Evolutionary conservation across 2,888 invertebrate species (phyloP).

Genomic region (Trachelus stipa): DNA sequence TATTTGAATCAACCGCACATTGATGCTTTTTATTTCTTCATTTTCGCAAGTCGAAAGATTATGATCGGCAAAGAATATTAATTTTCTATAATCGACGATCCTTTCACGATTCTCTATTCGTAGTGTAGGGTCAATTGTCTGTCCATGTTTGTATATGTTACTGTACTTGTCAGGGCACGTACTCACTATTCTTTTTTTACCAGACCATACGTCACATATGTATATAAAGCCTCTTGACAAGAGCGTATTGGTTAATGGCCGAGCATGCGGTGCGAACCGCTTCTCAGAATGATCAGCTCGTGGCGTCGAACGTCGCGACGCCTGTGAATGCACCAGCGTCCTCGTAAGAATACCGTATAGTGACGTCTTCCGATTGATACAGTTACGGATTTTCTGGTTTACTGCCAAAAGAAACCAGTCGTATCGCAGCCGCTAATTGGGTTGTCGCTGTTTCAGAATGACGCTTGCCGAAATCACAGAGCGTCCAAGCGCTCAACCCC

Average conservation of each 20-base stretch:
- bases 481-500: background rate
- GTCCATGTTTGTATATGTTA: background rate
- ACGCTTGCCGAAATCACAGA: background rate
- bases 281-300: constrained; percentile 15
- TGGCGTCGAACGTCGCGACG: background rate
- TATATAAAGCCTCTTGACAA: background rate
- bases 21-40: no score
- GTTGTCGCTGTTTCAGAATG: background rate
- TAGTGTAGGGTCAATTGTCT: background rate
- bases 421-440: background rate
- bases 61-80: no score
- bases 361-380: background rate
- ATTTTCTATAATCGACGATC: no score
- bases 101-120: background rate
- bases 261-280: constrained; percentile 29
- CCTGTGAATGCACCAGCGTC: background rate
- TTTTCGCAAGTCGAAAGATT: no score
- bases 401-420: background rate
- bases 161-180: background rate
- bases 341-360: background rate
- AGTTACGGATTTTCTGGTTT: background rate
- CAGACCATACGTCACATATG: background rate
- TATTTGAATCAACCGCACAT: no score
- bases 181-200: background rate
- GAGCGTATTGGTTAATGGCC: constrained; percentile 23